Conservation (phyloP, 2,888 invertebrate genomes). For the Micoletzkya japonica region DNA sequence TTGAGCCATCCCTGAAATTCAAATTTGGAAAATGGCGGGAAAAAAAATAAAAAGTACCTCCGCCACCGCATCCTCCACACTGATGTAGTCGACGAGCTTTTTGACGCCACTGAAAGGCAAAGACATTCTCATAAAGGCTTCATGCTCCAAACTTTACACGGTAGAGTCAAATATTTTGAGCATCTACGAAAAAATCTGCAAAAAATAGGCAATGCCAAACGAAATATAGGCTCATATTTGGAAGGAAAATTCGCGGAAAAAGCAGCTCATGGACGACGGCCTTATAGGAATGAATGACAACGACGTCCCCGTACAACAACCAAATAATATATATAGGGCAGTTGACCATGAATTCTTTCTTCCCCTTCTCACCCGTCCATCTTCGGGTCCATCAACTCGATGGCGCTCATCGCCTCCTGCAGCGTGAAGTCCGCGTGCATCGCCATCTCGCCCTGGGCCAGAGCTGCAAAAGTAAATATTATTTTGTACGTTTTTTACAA, state of each 20-base stretch:
- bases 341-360: no score
- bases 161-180: no score
- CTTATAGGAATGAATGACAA: no score
- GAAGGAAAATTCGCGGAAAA: no score
- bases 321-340: not conserved
- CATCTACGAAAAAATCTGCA: no score
- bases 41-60: not conserved
- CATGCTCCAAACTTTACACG: no score
- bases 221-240: no score
- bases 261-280: no score
- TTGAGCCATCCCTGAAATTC: slow-evolving; percentile 48
- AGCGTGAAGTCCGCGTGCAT: slow-evolving; percentile 65
- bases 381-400: slow-evolving; percentile 99
- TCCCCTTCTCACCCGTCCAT: slow-evolving; percentile 77
- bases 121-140: no score
- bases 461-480: slow-evolving; percentile 32
- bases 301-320: no score
- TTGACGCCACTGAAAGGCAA: not conserved
- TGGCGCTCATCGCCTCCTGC: slow-evolving; percentile 98
- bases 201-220: no score
- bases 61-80: slow-evolving; percentile 10
- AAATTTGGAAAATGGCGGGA: not conserved
- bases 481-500: not conserved
- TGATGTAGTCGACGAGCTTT: not conserved
- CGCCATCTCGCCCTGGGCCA: slow-evolving; percentile 39